Evolutionary conservation across 2,113 vertebrate species (phyloP).

Genomic region (Lamprotornis superbus): DNA sequence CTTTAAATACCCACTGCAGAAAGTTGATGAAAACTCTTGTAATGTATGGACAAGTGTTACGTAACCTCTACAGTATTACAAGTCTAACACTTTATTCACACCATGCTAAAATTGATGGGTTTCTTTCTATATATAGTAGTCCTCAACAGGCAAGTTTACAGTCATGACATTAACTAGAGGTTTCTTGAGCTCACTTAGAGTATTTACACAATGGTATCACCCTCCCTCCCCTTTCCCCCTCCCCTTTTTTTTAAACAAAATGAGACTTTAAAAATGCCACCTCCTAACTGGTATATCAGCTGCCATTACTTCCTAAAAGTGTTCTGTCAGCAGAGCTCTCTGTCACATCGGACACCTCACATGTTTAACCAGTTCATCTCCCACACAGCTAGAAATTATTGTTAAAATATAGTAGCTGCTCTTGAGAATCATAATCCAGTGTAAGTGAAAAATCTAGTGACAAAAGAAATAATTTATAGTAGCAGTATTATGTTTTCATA

Average conservation of each 20-base stretch:
- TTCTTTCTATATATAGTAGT: constrained; percentile 24
- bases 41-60: constrained; percentile 33
- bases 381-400: neutral
- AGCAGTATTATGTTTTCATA: neutral
- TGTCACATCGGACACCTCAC: neutral
- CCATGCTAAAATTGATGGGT: constrained; percentile 40
- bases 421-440: constrained; percentile 27
- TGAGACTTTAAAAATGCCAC: constrained; percentile 33
- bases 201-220: constrained; percentile 37
- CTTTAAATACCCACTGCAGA: constrained; percentile 24
- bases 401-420: neutral
- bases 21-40: constrained; percentile 15
- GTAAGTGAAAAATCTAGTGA: neutral
- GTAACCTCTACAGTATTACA: constrained; percentile 12
- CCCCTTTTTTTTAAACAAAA: neutral
- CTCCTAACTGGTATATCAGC: constrained; percentile 19
- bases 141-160: constrained; percentile 53
- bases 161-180: constrained; percentile 37
- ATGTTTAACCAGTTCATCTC: neutral
- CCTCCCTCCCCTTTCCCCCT: neutral
- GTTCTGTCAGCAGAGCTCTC: neutral
- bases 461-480: neutral
- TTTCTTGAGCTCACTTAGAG: constrained; percentile 7
- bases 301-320: constrained; percentile 19
- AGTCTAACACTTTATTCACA: constrained; percentile 55